Evolutionary conservation across 2,888 invertebrate species (phyloP).

Genomic region (Schrankia costaestrigalis): DNA sequence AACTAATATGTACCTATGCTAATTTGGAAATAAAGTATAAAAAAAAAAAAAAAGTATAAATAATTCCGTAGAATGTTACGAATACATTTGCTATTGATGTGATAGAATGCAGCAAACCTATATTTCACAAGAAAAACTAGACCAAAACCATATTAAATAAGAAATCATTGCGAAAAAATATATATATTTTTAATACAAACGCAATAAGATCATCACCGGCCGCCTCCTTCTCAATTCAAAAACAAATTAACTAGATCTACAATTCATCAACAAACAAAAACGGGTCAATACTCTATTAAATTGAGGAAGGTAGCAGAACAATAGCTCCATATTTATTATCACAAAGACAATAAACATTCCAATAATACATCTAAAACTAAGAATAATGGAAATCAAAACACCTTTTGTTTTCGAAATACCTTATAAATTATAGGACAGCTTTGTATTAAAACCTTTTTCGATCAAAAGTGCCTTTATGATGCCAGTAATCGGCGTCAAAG

Average conservation of each 20-base stretch:
- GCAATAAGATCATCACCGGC: too few relatives aligned
- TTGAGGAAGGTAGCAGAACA: conserved; percentile 11
- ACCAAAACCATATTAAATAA: too few relatives aligned
- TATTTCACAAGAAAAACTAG: too few relatives aligned
- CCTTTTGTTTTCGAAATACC: conserved; percentile 26
- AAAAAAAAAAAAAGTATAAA: too few relatives aligned
- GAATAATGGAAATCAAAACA: conserved; percentile 33
- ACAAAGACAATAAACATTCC: conserved; percentile 26
- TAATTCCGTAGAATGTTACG: too few relatives aligned
- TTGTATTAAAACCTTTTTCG: conserved; percentile 15
- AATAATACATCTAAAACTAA: conserved; percentile 9
- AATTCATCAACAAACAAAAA: too few relatives aligned
- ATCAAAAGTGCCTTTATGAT: conserved; percentile 13
- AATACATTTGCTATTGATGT: too few relatives aligned
- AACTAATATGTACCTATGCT: too few relatives aligned
- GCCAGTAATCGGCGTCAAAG: conserved; percentile 3
- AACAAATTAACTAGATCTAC: conserved; percentile 1
- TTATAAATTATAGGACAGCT: conserved; percentile 24
- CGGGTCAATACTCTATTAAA: conserved; percentile 5
- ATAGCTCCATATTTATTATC: conserved; percentile 26
- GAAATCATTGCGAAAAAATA: too few relatives aligned
- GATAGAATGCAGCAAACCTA: too few relatives aligned
- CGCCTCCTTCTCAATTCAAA: not conserved
- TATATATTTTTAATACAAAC: too few relatives aligned
- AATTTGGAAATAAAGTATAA: too few relatives aligned